Percentiles rank a stretch among this genome's conserved stretches.
Conservation (phyloP, 2,113 vertebrate genomes). For the Callospermophilus lateralis region DNA sequence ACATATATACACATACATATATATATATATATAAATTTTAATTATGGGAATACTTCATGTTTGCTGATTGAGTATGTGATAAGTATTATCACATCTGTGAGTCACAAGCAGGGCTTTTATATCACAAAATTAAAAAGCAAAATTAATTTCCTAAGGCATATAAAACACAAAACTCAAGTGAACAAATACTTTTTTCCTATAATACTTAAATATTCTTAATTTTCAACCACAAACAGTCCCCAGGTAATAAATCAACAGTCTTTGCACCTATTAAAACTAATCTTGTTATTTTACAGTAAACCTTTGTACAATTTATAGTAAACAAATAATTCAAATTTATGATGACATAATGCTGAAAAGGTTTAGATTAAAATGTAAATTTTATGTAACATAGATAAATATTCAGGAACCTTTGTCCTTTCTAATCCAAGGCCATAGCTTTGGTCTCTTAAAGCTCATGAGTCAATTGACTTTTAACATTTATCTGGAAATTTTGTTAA, state of each 20-base stretch:
- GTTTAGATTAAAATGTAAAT: not conserved
- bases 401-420: not conserved
- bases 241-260: not conserved
- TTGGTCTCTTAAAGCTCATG: not conserved
- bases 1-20: too few relatives aligned
- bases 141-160: not conserved
- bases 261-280: not conserved
- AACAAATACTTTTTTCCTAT: not conserved
- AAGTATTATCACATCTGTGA: not conserved
- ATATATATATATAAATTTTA: not conserved
- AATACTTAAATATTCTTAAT: not conserved
- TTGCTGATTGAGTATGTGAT: not conserved
- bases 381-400: not conserved
- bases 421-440: not conserved
- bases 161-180: not conserved
- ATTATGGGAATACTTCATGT: not conserved
- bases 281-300: not conserved
- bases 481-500: not conserved
- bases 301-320: not conserved
- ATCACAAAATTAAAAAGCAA: not conserved
- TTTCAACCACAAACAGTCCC: not conserved
- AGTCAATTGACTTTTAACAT: not conserved
- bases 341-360: not conserved
- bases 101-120: not conserved
- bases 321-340: slow-evolving; percentile 31